A percentile compares a stretch with the other conserved stretches of the same genome.
These are phyloP conservation scores for Pterocles gutturalis DNA, from an alignment of 2,113 vertebrate species.

Conservation along the genomic window DNA sequence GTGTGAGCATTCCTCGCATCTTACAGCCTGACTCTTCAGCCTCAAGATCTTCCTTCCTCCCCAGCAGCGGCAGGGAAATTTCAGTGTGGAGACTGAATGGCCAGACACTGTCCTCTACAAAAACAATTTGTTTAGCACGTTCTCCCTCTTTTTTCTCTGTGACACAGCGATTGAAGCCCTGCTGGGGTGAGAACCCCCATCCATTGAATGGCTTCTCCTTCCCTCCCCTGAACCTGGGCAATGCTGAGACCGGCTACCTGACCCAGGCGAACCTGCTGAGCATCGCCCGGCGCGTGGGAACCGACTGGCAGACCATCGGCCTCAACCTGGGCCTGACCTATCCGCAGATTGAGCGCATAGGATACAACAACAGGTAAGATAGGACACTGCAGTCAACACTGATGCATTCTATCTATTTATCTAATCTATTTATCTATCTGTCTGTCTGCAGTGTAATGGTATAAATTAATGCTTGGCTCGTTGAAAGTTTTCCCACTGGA, in stretches of 20 bases:
- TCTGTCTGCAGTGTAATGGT: background rate
- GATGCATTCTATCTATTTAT: background rate
- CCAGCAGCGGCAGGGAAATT: background rate
- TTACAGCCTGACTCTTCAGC: background rate
- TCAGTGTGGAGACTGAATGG: background rate
- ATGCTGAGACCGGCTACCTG: slow-evolving; percentile 92
- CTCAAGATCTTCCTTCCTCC: background rate
- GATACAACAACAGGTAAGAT: slow-evolving; percentile 84
- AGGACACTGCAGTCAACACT: background rate
- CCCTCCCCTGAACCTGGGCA: slow-evolving; percentile 90
- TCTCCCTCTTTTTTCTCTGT: background rate
- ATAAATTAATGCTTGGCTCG: background rate
- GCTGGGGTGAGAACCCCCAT: background rate
- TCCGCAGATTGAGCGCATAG: slow-evolving; percentile 85
- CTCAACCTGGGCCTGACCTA: slow-evolving; percentile 89
- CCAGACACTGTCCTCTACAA: background rate
- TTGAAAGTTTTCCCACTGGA: background rate
- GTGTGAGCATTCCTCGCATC: background rate
- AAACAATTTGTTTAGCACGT: background rate
- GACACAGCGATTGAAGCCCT: slow-evolving; percentile 69
- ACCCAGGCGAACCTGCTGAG: slow-evolving; percentile 91
- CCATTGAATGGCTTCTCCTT: slow-evolving; percentile 35
- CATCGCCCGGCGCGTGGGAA: slow-evolving; percentile 87
- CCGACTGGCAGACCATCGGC: slow-evolving; percentile 90
- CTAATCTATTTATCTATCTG: background rate